Evolutionary conservation across 2,888 invertebrate genomes (phyloP), one percentile per base, ranked within the genome.

Genomic region (Hydropsyche betteni): DNA sequence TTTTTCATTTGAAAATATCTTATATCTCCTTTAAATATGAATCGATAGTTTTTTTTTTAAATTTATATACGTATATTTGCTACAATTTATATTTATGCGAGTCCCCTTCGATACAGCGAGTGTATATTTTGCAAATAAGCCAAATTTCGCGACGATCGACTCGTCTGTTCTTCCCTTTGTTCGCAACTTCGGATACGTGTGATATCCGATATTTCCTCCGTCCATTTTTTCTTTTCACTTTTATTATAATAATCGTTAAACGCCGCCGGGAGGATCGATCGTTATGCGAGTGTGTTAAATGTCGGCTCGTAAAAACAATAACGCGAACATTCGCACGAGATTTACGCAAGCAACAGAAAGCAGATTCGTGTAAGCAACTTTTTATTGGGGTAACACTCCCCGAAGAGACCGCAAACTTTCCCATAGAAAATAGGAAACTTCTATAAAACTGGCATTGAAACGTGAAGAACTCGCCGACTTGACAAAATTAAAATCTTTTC

Each of bases 301-400:
- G 44, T 44, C 44, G 6, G 44, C 44, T 44, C 44, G 44, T 44
- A 44, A 44, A 44, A 44, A 44, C 44, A 44, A 44, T 44, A 44
- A 44, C 44, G 44, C 0, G 44, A 44, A 44, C 44, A 44, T 10
- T 44, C 44, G 6, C 44, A 10, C 44, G 44, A 44, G 44, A 44
- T 44, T 44, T 44, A 44, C 44, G 44, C 44, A 64, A 64, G 64
- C 36, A 64, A 64, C 36, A 64, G 64, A 64, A 64, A 64, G 64
- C 64, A 36, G 34, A 64, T 64, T 64, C 64, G 64, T 64, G 64
- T 64, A 64, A 64, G 64, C 34, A 36, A 64, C 36, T 64, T 64
- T 64, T 64, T 64, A 64, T 64, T 64, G 64, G 34, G 58, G 58
- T 24, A 4, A 16, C 58, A 16, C 58, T 58, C 58, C 58, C 64